Percentiles rank a stretch among this genome's conserved stretches.
phyloP scores from a whole-genome alignment of 2,888 invertebrate genomes.

The Melanargia galathea region DNA sequence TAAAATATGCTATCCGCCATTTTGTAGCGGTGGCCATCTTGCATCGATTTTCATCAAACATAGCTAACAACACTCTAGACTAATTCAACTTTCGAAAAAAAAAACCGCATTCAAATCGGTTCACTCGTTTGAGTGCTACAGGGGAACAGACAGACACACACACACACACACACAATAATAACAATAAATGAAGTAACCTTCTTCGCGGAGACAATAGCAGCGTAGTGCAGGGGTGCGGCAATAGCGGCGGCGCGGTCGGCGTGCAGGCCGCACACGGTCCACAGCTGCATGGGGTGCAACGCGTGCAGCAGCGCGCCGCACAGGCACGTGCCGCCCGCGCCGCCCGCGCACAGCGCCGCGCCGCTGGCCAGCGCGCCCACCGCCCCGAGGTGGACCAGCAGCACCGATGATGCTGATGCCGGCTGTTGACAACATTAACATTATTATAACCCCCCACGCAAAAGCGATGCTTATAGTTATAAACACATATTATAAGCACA shows the following conservation, averaged over 20 bases:
- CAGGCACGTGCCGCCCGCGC: slow-evolving; percentile 83
- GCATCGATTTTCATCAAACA: too few species aligned
- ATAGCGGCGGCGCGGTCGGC: slow-evolving; percentile 91
- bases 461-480: too few species aligned
- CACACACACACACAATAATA: too few species aligned
- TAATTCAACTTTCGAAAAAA: too few species aligned
- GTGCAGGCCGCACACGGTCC: slow-evolving; percentile 91
- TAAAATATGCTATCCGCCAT: too few species aligned
- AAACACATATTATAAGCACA: too few species aligned
- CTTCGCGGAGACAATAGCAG: slow-evolving; percentile 87
- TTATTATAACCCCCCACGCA: not conserved
- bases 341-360: slow-evolving; percentile 85
- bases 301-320: slow-evolving; percentile 87
- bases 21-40: too few species aligned
- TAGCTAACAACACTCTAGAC: too few species aligned
- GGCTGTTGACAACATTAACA: slow-evolving; percentile 67
- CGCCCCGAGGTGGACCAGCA: slow-evolving; percentile 87
- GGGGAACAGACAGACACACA: too few species aligned
- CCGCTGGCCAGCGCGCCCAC: slow-evolving; percentile 87
- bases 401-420: slow-evolving; percentile 86
- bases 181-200: slow-evolving; percentile 77
- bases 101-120: too few species aligned
- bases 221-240: slow-evolving; percentile 90
- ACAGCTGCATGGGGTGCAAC: slow-evolving; percentile 88
- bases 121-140: too few species aligned